Base-by-base conservation (phyloP, 2,888 invertebrate species). In the Dicyrtomina minuta region DNA sequence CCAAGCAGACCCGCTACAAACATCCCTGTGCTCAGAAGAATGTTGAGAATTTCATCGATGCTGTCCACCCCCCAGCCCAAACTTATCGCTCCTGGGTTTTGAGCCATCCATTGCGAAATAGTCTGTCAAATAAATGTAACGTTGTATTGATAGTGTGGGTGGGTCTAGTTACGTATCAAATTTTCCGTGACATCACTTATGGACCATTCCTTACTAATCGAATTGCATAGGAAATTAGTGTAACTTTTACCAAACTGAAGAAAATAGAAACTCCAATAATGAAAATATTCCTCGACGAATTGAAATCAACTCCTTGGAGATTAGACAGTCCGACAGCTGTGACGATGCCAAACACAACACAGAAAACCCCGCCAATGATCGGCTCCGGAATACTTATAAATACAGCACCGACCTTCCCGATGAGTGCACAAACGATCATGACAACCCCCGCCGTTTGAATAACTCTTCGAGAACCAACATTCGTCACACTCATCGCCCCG, bases 191-290 rank as follows among this genome's bases (percentile, higher is more conserved):
- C n/a, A n/a, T n/a, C n/a, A n/a, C n/a, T n/a, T n/a, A n/a, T n/a
- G n/a, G n/a, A n/a, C n/a, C n/a, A n/a, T n/a, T n/a, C n/a, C n/a
- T n/a, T n/a, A n/a, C n/a, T n/a, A n/a, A n/a, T n/a, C n/a, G n/a
- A n/a, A n/a, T n/a, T n/a, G 5, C 2, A 6, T 22, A 22, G 12
- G 6, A 13, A 13, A 51, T 51, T 13, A n/a, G n/a, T n/a, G n/a
- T 20, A 17, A 74, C 79, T n/a, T n/a, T 78, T 77, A 84, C 85
- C 83, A 94, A 81, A 2, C 93, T 93, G 79, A 92, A 89, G 83
- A 94, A 93, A 71, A 94, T 84, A 2, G 93, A 91, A 79, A 93
- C 88, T 20, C 95, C 95, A 41, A 79, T 27, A n/a, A n/a, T n/a
- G n/a, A n/a, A n/a, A n/a, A n/a, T n/a, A n/a, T n/a, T n/a, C n/a